Conservation (phyloP, 1,140 invertebrate species). For the Harlomillsia oculata region DNA sequence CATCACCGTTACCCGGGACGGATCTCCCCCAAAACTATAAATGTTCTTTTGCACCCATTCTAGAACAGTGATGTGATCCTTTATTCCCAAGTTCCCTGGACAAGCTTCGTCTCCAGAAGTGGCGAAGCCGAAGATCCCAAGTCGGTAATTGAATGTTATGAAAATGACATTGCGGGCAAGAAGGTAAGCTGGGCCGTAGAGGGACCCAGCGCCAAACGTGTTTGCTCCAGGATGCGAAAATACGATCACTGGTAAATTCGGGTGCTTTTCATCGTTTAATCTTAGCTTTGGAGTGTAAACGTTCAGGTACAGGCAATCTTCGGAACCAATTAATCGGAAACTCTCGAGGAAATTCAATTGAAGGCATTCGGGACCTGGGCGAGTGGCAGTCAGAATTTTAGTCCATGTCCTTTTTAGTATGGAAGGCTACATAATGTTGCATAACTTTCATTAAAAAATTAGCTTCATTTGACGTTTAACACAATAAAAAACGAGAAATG, state of each 20-base stretch:
- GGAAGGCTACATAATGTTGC: neutral
- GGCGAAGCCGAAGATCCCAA: constrained; percentile 43
- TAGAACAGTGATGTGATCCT: too few relatives aligned
- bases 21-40: too few relatives aligned
- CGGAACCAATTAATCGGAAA: neutral
- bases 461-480: neutral
- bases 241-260: constrained; percentile 42
- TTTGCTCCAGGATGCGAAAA: constrained; percentile 45
- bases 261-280: neutral
- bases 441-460: neutral
- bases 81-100: too few relatives aligned
- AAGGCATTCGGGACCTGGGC: constrained; percentile 10
- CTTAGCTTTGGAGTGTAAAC: constrained; percentile 18
- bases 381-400: neutral
- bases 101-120: too few relatives aligned
- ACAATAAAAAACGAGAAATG: neutral
- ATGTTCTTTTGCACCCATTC: too few relatives aligned
- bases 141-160: constrained; percentile 35
- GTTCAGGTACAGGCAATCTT: constrained; percentile 19
- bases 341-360: constrained; percentile 7
- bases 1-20: too few relatives aligned
- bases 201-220: constrained; percentile 33
- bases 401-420: constrained; percentile 9
- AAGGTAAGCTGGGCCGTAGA: constrained; percentile 33
- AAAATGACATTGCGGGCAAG: constrained; percentile 32